A percentile compares a stretch with the other conserved stretches of the same genome.
Evolutionary conservation across 2,888 invertebrate species (phyloP).

Genomic region (Ophion slaviceki): DNA sequence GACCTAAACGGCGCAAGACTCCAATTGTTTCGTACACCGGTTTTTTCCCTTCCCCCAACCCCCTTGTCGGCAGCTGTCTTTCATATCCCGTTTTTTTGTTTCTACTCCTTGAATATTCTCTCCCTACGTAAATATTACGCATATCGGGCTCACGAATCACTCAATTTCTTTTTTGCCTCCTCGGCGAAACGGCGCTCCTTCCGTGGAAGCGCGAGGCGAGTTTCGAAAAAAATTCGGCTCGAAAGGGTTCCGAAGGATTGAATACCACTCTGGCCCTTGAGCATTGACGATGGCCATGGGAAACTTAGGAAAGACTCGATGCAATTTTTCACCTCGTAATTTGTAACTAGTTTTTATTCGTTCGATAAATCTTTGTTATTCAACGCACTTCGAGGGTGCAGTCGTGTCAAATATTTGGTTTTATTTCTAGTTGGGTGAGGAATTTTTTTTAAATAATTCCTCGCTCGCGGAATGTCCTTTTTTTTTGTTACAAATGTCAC

Average conservation of each 20-base stretch:
- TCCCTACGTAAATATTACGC: conserved; percentile 7
- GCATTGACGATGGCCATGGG: neutral
- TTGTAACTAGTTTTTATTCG: no score
- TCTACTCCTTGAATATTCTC: conserved; percentile 35
- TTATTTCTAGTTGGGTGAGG: no score
- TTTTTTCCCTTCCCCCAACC: conserved; percentile 65
- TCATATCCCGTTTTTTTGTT: conserved; percentile 43
- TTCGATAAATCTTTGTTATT: no score
- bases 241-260: neutral
- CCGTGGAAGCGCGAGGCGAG: neutral
- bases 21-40: conserved; percentile 81
- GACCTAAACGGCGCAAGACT: conserved; percentile 64
- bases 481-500: neutral
- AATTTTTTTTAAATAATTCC: no score
- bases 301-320: neutral
- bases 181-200: neutral
- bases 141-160: conserved; percentile 1
- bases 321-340: neutral
- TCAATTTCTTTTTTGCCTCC: conserved; percentile 1
- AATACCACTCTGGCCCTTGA: neutral
- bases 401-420: no score
- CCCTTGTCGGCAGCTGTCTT: conserved; percentile 55
- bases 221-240: neutral
- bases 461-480: no score
- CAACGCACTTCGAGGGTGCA: no score